Base-by-base conservation (phyloP, 1,140 invertebrate species). In the Drosophila biarmipes region DNA sequence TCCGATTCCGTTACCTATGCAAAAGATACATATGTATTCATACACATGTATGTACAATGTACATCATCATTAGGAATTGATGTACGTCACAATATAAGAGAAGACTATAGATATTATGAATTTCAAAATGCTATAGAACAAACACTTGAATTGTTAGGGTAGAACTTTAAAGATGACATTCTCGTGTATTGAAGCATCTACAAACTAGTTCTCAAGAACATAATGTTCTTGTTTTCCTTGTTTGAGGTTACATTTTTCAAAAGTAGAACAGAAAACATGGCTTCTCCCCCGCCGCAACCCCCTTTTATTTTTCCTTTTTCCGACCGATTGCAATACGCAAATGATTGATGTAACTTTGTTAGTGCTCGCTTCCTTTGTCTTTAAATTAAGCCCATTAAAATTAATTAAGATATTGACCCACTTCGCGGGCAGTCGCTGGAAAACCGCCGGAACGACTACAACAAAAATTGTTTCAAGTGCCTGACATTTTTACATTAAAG, bases 381-480 rank as follows among this genome's bases (percentile, higher is more conserved):
- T 54, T 75, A 66, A 75, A 75, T 75, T 75, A 75, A 75, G 72
- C 72, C 73, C 71, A 75, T 75, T 75, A 75, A 75, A 75, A 75
- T 66, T 75, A 75, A 75, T 75, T 75, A 75, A 75, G 73, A 75
- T 74, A 75, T 74, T 74, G 72, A 74, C 72, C 72, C 46, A 74
- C 51, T 75, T 74, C 29, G 56, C 42, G 62, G 40, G 17, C 31
- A 59, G 61, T 35, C 55, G 40, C 40, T 29, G 34, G 38, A 35
- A 72, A 61, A 57, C 11, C 35, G 49, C 24, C 51, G 53, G 24
- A 19, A 71, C 55, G 40, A 51, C 15, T 17, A 19, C 27, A 34
- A 48, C 6, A 35, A 46, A 31, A 53, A 69, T 71, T 53, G 19
- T 43, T 72, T 73, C 27, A 73, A 73, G 54, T 59, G 64, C 34